Evolutionary conservation across 1,140 invertebrate species (phyloP).

Genomic region (Lepidostoma basale): DNA sequence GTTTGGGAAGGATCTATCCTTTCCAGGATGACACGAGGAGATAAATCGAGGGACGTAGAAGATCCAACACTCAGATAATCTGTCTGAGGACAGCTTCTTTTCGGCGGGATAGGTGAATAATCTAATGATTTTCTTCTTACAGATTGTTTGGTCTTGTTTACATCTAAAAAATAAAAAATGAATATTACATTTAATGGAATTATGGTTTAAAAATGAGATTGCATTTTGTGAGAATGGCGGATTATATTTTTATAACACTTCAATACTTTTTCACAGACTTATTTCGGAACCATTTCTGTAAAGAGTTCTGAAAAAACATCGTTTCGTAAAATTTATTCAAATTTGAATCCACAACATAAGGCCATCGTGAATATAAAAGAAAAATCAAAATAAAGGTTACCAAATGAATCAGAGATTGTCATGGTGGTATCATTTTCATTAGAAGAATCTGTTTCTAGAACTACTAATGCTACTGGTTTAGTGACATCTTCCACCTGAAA

Average conservation of each 20-base stretch:
- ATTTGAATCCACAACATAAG: too few species aligned
- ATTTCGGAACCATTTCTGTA: too few species aligned
- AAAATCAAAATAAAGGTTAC: slow-evolving; percentile 11
- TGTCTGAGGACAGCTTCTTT: neutral
- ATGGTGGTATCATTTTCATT: slow-evolving; percentile 4
- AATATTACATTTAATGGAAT: too few species aligned
- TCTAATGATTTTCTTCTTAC: neutral
- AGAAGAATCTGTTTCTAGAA: slow-evolving; percentile 30
- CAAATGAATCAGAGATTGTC: slow-evolving; percentile 28
- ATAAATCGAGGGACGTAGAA: neutral
- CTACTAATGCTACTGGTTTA: neutral
- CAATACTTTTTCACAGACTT: too few species aligned
- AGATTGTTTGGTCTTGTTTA: neutral
- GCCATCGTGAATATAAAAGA: too few species aligned
- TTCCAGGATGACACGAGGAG: neutral
- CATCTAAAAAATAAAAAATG: too few species aligned
- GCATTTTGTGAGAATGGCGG: too few species aligned
- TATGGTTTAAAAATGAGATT: too few species aligned
- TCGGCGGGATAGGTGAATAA: slow-evolving; percentile 6
- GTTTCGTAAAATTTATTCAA: too few species aligned
- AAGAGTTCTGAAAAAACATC: too few species aligned
- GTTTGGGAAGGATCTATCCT: neutral
- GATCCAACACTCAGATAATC: neutral
- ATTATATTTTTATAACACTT: too few species aligned
- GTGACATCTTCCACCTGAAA: slow-evolving; percentile 29